Evolutionary conservation across 2,797 vertebrate species (phyloP).

Genomic region (Microhierax caerulescens): DNA sequence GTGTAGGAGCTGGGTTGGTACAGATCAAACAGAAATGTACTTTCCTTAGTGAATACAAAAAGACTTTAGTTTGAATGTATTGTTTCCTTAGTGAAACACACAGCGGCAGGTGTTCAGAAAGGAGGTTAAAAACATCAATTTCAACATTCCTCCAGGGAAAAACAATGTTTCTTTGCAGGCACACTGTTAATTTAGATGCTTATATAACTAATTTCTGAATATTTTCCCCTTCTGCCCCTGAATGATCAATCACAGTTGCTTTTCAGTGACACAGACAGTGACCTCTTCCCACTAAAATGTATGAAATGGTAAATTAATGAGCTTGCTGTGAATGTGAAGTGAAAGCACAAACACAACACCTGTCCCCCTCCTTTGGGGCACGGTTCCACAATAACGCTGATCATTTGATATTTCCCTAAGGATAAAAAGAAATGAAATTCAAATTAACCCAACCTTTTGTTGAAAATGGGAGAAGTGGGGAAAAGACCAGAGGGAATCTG

Average conservation of each 20-base stretch:
- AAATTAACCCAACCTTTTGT: slow-evolving; percentile 14
- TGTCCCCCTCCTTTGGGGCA: slow-evolving; percentile 10
- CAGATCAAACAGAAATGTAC: neutral
- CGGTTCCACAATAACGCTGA: neutral
- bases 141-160: neutral
- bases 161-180: neutral
- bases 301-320: neutral
- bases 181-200: neutral
- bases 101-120: neutral
- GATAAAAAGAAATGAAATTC: slow-evolving; percentile 46
- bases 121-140: neutral
- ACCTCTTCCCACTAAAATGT: neutral
- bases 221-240: neutral
- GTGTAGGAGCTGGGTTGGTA: neutral
- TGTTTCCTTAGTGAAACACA: neutral
- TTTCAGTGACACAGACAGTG: neutral
- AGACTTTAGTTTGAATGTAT: accelerated
- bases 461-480: neutral
- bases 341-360: neutral
- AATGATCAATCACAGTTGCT: neutral
- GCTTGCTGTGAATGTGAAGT: neutral
- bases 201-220: neutral
- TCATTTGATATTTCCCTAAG: slow-evolving; percentile 2
- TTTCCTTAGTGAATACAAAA: accelerated
- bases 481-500: neutral